phyloP scores from a whole-genome alignment of 2,113 vertebrate species.

The Psittacara wagleri region DNA sequence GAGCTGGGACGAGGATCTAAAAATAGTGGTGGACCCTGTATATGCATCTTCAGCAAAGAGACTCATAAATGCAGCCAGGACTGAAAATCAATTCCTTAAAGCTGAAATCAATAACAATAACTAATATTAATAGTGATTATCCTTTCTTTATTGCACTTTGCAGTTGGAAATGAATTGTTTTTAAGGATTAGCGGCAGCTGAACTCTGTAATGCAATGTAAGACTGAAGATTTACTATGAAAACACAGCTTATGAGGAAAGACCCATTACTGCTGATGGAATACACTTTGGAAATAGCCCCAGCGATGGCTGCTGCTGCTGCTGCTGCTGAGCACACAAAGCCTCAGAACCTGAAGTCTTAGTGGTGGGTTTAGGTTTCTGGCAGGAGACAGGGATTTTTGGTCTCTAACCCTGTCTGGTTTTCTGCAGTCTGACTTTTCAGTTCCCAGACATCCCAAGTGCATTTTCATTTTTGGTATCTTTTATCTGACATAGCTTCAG shows the following conservation, averaged over 20 bases:
- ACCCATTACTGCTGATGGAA: constrained; percentile 60
- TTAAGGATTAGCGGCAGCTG: constrained; percentile 22
- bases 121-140: constrained; percentile 78
- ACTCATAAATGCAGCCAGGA: constrained; percentile 67
- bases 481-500: constrained; percentile 58
- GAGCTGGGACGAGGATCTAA: constrained; percentile 15
- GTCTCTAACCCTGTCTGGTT: constrained; percentile 47
- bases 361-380: constrained; percentile 28
- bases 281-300: background rate
- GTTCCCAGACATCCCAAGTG: constrained; percentile 56
- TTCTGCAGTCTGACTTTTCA: constrained; percentile 38
- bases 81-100: constrained; percentile 78
- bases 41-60: constrained; percentile 70
- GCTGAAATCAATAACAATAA: constrained; percentile 80
- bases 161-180: constrained; percentile 60
- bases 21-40: background rate
- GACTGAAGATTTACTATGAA: constrained; percentile 63
- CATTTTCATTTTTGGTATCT: constrained; percentile 50
- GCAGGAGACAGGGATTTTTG: constrained; percentile 46
- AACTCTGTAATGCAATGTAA: constrained; percentile 34
- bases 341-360: background rate
- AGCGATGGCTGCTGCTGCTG: background rate
- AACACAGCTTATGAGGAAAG: constrained; percentile 59
- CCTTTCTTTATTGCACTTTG: constrained; percentile 59
- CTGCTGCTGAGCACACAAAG: background rate